phyloP scores from a whole-genome alignment of 2,888 invertebrate species.

The Piscicola geometra region DNA sequence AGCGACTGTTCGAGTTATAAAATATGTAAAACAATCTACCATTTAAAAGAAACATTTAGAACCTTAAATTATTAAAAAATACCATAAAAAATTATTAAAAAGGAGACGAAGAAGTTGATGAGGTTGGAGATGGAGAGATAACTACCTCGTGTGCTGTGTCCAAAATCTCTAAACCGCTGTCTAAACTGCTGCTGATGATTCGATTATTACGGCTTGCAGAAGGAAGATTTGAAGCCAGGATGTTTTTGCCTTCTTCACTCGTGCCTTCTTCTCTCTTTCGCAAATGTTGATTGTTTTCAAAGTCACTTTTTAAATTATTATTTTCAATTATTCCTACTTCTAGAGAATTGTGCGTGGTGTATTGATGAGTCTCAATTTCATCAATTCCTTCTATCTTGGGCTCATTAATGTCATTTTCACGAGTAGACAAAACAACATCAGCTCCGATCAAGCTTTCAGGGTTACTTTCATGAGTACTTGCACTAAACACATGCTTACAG shows the following conservation, averaged over 20 bases:
- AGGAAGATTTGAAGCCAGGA: too few relatives aligned
- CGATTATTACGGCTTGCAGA: background rate
- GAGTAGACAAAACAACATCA: too few relatives aligned
- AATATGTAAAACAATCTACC: too few relatives aligned
- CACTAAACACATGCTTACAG: background rate
- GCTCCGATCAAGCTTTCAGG: too few relatives aligned
- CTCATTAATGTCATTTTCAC: background rate
- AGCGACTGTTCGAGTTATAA: too few relatives aligned
- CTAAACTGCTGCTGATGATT: background rate
- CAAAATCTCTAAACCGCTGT: background rate
- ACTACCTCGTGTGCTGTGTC: background rate
- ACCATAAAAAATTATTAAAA: background rate
- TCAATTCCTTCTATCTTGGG: background rate
- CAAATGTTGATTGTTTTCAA: background rate
- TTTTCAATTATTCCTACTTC: too few relatives aligned
- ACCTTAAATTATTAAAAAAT: background rate
- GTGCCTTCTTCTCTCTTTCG: background rate
- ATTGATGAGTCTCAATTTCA: background rate
- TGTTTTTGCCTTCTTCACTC: background rate
- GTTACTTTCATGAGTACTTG: background rate
- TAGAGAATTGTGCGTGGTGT: background rate
- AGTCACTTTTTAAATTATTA: too few relatives aligned
- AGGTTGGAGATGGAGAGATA: background rate
- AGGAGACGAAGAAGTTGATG: conserved; percentile 2
- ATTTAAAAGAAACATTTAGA: too few relatives aligned